Evolutionary conservation across 2,113 vertebrate genomes (phyloP).

Genomic region (Corythornis madagascariensis): DNA sequence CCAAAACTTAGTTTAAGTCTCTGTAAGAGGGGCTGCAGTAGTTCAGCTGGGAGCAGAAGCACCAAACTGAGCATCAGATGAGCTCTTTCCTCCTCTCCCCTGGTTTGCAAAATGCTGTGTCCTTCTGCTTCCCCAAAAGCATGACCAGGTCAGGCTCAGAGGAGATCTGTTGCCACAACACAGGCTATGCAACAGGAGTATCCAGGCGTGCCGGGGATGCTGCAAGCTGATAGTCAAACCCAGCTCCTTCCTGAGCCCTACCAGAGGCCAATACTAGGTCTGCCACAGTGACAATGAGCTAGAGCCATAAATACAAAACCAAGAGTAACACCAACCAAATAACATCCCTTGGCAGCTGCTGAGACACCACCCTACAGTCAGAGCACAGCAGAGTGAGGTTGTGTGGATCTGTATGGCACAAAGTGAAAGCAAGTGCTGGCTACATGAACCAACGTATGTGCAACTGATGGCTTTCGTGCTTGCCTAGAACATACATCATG

Average conservation of each 20-base stretch:
- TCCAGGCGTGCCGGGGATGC: background rate
- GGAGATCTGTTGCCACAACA: background rate
- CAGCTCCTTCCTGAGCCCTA: background rate
- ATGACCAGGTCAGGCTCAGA: background rate
- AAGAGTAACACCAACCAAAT: background rate
- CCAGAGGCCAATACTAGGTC: background rate
- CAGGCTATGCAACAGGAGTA: rapidly evolving
- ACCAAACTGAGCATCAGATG: background rate
- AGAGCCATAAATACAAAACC: background rate
- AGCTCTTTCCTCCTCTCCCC: background rate
- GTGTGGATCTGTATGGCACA: rapidly evolving
- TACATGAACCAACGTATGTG: rapidly evolving
- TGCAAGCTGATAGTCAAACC: background rate
- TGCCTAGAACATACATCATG: background rate
- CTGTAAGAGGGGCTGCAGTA: background rate
- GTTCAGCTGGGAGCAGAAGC: background rate
- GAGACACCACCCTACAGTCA: background rate
- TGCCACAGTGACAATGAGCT: background rate
- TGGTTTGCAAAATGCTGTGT: background rate
- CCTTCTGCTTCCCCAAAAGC: background rate
- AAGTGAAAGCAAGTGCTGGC: background rate
- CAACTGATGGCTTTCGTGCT: background rate
- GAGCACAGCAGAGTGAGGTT: background rate
- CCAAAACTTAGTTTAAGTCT: background rate
- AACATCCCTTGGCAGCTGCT: background rate